Evolutionary conservation across 2,888 invertebrate genomes (phyloP), one percentile per base, ranked within the genome.

Genomic region (Andrena dorsata): DNA sequence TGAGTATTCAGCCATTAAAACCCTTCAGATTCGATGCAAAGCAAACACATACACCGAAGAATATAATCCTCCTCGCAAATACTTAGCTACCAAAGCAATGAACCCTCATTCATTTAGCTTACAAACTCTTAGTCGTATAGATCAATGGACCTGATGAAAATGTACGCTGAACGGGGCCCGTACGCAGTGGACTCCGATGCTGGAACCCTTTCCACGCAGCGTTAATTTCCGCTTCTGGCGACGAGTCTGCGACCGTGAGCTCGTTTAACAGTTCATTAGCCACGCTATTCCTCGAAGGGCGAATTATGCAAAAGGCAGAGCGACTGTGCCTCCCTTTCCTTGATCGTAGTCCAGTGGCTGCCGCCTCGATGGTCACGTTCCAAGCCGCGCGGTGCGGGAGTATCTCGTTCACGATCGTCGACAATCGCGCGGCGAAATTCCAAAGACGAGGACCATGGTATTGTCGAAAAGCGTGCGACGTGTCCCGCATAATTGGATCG

Each of bases 241-340:
- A 80, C 76, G 69, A 82, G 76, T 63, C 81, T 84, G 78, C 69
- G 78, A 81, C 76, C 83, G 80, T 80, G 83, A 82, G 85, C 90
- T 90, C 83, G 85, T 90, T 90, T 89, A 90, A 87, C 90, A 82
- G 90, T 90, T 90, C 89, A 90, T 90, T 90, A 90, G 86, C 78
- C 78, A 63, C 80, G 85, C 82, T 76, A 73, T 80, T 85, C 79
- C 80, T 77, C 72, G 82, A 76, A 75, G 75, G 64, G 65, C 82
- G 82, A 89, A 89, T 89, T 85, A 87, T 86, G 84, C 81, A 84
- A 86, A 86, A 87, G 80, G 71, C 69, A 32, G 58, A 75, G 75
- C 51, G 61, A 61, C 79, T 68, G 49, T 35, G 30, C 63, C 28
- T 13, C 58, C 56, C 69, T 68, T 65, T 70, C 56, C 71, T 68